Conservation (phyloP, 1,140 invertebrate genomes). For the Cylas formicarius region DNA sequence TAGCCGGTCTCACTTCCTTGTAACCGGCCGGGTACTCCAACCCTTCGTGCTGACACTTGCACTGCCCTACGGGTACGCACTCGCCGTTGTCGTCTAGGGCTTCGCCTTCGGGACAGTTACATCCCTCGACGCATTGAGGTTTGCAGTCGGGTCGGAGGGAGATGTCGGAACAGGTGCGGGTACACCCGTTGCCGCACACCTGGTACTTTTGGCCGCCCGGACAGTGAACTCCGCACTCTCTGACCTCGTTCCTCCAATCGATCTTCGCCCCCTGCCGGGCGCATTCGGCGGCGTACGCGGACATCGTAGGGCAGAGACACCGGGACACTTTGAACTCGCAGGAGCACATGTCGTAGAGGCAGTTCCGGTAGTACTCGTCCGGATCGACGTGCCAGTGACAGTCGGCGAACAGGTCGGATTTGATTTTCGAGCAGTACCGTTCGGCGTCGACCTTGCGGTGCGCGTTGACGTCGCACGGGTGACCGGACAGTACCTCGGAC, state of each 20-base stretch:
- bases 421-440: slow-evolving; percentile 61
- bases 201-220: slow-evolving; percentile 70
- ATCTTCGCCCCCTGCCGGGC: slow-evolving; percentile 58
- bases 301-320: slow-evolving; percentile 75
- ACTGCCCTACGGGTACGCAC: slow-evolving; percentile 69
- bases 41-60: slow-evolving; percentile 67
- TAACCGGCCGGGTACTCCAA: slow-evolving; percentile 67
- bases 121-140: slow-evolving; percentile 75
- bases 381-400: slow-evolving; percentile 57
- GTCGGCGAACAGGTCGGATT: slow-evolving; percentile 61
- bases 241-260: slow-evolving; percentile 68
- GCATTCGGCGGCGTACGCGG: slow-evolving; percentile 74
- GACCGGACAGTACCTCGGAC: slow-evolving; percentile 45
- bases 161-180: slow-evolving; percentile 62
- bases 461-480: slow-evolving; percentile 65
- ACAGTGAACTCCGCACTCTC: slow-evolving; percentile 74
- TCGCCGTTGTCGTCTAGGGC: slow-evolving; percentile 57
- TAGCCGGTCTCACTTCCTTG: slow-evolving; percentile 60
- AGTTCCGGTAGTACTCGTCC: slow-evolving; percentile 68
- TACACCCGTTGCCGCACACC: slow-evolving; percentile 69
- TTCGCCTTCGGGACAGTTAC: slow-evolving; percentile 73
- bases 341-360: slow-evolving; percentile 80
- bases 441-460: slow-evolving; percentile 62
- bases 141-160: slow-evolving; percentile 47
- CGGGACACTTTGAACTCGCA: slow-evolving; percentile 57